These are phyloP conservation scores for Mycogona germanica DNA, from an alignment of 2,888 invertebrate species.

Conservation along the genomic window DNA sequence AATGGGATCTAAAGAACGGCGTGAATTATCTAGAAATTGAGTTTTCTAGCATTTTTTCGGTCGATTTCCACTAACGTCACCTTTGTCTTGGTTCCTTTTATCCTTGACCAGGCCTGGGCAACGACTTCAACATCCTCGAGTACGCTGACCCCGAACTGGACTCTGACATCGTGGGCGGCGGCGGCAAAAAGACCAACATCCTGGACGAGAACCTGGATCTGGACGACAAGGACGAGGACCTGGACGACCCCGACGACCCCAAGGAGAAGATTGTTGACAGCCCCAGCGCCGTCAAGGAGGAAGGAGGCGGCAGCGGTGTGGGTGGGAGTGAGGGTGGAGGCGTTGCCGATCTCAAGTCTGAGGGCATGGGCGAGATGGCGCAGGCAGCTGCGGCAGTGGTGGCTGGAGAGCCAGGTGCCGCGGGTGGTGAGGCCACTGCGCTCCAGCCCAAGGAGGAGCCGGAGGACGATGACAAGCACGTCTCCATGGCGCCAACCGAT, in stretches of 20 bases:
- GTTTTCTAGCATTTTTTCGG: not conserved
- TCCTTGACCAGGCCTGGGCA: constrained; percentile 61
- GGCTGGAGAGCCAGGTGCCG: not conserved
- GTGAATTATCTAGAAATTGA: no score
- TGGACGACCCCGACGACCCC: constrained; percentile 45
- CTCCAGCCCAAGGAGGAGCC: no score
- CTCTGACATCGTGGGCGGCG: constrained; percentile 45
- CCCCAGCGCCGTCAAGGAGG: constrained; percentile 14
- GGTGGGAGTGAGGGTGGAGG: no score
- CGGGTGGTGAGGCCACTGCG: no score
- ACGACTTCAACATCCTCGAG: constrained; percentile 89
- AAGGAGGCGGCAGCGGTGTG: constrained; percentile 9
- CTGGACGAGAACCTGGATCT: constrained; percentile 67
- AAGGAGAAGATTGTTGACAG: no score
- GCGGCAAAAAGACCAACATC: constrained; percentile 69
- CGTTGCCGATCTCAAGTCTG: constrained; percentile 15
- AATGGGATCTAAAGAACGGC: no score
- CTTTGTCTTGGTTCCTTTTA: constrained; percentile 5
- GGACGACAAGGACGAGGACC: constrained; percentile 56
- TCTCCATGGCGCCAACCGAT: no score
- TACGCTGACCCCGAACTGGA: constrained; percentile 91
- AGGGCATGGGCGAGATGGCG: constrained; percentile 20
- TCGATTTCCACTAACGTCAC: not conserved
- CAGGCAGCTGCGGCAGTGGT: constrained; percentile 18
- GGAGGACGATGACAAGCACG: no score